phyloP scores from a whole-genome alignment of 2,888 invertebrate genomes.

The Temnothorax ravouxi region DNA sequence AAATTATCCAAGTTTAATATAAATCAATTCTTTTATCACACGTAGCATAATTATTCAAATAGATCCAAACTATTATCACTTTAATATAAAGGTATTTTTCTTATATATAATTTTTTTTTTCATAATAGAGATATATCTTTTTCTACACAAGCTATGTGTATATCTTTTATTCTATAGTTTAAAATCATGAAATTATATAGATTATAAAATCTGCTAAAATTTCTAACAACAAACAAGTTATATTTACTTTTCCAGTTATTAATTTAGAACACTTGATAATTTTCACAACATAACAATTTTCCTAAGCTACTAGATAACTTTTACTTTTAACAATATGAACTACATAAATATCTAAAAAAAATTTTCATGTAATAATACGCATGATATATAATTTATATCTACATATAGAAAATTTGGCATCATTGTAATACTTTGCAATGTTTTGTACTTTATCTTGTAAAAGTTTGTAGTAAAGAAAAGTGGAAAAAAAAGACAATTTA shows the following conservation, averaged over 20 bases:
- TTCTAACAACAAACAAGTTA: neutral
- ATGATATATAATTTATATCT: neutral
- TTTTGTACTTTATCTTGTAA: slow-evolving; percentile 67
- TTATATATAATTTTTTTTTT: too few relatives aligned
- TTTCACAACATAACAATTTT: neutral
- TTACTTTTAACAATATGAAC: slow-evolving; percentile 15
- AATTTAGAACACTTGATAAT: slow-evolving; percentile 1
- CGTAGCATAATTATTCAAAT: too few relatives aligned
- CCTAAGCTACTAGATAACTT: neutral
- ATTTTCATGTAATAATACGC: slow-evolving; percentile 21
- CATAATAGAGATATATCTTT: too few relatives aligned
- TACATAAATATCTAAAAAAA: slow-evolving; percentile 1
- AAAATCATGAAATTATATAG: neutral
- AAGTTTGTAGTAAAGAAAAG: slow-evolving; percentile 29
- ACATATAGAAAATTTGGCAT: slow-evolving; percentile 68
- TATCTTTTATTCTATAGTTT: neutral
- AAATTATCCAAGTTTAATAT: too few relatives aligned
- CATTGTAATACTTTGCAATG: slow-evolving; percentile 65
- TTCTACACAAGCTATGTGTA: neutral
- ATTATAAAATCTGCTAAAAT: slow-evolving; percentile 2
- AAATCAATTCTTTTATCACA: too few relatives aligned
- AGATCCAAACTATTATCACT: too few relatives aligned
- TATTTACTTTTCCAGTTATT: neutral
- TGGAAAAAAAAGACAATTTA: neutral
- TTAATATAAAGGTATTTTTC: too few relatives aligned